Percentiles rank a stretch among this genome's conserved stretches.
Conservation (phyloP, 2,797 vertebrate genomes). For the Poecilia velifera region DNA sequence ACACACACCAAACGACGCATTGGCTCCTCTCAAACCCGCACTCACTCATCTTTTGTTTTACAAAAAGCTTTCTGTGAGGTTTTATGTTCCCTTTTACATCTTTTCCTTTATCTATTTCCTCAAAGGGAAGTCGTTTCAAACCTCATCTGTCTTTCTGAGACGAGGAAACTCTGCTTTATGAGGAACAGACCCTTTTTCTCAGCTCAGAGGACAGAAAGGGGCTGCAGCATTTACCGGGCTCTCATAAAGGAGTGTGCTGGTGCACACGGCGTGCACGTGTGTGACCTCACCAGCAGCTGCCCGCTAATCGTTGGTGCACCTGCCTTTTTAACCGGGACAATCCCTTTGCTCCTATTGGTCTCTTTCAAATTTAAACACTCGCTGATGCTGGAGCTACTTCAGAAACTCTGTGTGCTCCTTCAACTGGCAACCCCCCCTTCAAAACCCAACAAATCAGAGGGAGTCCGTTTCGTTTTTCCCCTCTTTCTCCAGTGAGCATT, state of each 20-base stretch:
- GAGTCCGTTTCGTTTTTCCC: not conserved
- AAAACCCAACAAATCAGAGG: not conserved
- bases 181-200: conserved; percentile 21
- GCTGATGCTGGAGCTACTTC: conserved; percentile 60
- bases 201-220: conserved; percentile 30
- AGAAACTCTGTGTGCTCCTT: conserved; percentile 24
- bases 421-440: not conserved
- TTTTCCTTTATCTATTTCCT: conserved; percentile 6
- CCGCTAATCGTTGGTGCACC: conserved; percentile 75
- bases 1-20: conserved; percentile 42
- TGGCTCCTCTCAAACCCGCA: conserved; percentile 37
- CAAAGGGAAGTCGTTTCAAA: conserved; percentile 50
- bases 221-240: conserved; percentile 31
- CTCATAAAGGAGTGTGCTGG: conserved; percentile 32
- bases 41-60: conserved; percentile 36
- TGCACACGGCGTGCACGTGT: not conserved
- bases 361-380: conserved; percentile 59
- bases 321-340: conserved; percentile 68
- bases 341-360: conserved; percentile 71
- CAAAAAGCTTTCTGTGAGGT: conserved; percentile 9
- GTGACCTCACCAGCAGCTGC: conserved; percentile 78
- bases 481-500: not conserved
- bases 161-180: not conserved
- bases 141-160: conserved; percentile 37
- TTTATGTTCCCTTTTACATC: conserved; percentile 47